Evolutionary conservation across 2,113 vertebrate species (phyloP).

Genomic region (Fregata magnificens): DNA sequence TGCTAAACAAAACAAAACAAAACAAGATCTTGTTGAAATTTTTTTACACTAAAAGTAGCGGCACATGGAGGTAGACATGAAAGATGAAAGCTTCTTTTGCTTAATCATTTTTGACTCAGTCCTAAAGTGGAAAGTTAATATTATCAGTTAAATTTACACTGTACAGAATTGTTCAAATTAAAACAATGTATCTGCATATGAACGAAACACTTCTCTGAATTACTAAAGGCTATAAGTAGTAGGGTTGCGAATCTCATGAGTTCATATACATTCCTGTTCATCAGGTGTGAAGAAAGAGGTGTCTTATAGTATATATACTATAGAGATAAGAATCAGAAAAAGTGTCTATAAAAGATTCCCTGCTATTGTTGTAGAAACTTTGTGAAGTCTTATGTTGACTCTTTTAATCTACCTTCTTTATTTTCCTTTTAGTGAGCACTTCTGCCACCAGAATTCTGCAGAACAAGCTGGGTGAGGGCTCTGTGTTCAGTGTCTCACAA

Average conservation of each 20-base stretch:
- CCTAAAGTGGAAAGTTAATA: background rate
- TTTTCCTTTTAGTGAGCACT: background rate
- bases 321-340: background rate
- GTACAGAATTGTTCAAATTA: background rate
- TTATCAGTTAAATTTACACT: background rate
- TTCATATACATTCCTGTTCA: background rate
- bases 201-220: background rate
- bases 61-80: background rate
- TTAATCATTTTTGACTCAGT: background rate
- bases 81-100: background rate
- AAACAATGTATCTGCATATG: background rate
- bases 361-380: background rate
- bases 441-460: background rate
- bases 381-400: background rate
- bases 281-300: background rate
- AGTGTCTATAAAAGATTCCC: background rate
- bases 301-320: too few relatives aligned
- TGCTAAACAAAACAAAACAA: background rate
- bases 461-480: background rate
- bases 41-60: background rate
- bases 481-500: background rate
- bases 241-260: background rate
- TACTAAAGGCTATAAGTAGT: background rate
- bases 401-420: background rate
- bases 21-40: background rate